phyloP scores from a whole-genome alignment of 2,888 invertebrate genomes.

The Acanthosepion esculentum region DNA sequence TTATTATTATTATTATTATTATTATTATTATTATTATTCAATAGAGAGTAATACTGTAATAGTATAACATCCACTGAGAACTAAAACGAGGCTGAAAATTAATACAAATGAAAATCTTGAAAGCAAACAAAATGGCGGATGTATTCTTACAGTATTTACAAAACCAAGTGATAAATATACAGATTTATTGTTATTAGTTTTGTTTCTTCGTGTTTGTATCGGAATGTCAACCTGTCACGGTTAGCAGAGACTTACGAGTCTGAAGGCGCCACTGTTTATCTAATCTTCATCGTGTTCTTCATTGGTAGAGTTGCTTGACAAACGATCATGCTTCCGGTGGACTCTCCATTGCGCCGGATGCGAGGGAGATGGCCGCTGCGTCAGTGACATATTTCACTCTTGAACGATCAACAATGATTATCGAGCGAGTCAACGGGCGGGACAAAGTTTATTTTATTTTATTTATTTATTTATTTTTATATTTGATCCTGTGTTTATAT shows the following conservation, averaged over 20 bases:
- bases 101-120: not conserved
- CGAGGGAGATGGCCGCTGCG: not conserved
- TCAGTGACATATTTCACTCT: not conserved
- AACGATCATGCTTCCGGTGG: not conserved
- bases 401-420: not conserved
- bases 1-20: not conserved
- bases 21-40: not conserved
- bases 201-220: not conserved
- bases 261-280: not conserved
- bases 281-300: not conserved
- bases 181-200: not conserved
- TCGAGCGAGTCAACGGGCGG: not conserved
- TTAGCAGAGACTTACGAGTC: not conserved
- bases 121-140: not conserved
- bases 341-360: not conserved
- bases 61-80: too few species aligned
- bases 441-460: not conserved
- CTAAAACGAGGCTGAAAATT: not conserved
- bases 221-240: not conserved
- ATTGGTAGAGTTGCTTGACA: not conserved
- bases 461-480: not conserved
- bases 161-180: not conserved
- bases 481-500: not conserved
- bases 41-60: not conserved
- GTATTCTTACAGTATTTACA: not conserved